phyloP scores from a whole-genome alignment of 2,113 vertebrate genomes.

The Rutilus rutilus region DNA sequence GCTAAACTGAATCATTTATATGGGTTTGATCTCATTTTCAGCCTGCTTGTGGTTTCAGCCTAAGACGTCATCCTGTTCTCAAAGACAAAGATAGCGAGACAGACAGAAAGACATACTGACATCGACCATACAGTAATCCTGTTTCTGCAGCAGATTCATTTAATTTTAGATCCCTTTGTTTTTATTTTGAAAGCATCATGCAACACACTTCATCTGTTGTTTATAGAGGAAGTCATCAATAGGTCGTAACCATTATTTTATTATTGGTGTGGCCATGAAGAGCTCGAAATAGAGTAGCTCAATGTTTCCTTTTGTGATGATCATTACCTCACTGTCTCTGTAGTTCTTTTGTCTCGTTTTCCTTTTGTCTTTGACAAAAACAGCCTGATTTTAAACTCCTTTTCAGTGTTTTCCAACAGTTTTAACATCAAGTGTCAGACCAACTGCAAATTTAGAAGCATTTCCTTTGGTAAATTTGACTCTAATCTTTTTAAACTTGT shows the following conservation, averaged over 20 bases:
- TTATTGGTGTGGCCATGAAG: background rate
- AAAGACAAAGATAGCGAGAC: conserved; percentile 16
- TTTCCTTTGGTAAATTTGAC: background rate
- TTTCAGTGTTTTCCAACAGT: background rate
- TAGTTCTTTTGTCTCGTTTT: background rate
- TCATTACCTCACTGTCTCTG: background rate
- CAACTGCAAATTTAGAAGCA: background rate
- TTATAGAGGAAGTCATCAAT: background rate
- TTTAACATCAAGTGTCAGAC: background rate
- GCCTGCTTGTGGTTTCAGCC: conserved; percentile 36
- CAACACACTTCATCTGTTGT: background rate
- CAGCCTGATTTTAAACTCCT: background rate
- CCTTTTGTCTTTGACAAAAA: background rate
- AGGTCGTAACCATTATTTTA: background rate
- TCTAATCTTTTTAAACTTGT: background rate
- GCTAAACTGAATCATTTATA: conserved; percentile 49
- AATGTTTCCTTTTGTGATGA: conserved; percentile 9
- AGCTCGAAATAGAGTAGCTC: background rate
- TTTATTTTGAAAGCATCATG: conserved; percentile 4
- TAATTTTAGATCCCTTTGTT: conserved; percentile 9
- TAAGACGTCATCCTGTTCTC: conserved; percentile 21
- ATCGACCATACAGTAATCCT: background rate
- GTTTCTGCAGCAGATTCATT: background rate
- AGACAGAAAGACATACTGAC: background rate
- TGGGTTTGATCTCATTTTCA: conserved; percentile 38